Base-by-base conservation (phyloP, 2,888 invertebrate genomes). In the Nomada fucata region DNA sequence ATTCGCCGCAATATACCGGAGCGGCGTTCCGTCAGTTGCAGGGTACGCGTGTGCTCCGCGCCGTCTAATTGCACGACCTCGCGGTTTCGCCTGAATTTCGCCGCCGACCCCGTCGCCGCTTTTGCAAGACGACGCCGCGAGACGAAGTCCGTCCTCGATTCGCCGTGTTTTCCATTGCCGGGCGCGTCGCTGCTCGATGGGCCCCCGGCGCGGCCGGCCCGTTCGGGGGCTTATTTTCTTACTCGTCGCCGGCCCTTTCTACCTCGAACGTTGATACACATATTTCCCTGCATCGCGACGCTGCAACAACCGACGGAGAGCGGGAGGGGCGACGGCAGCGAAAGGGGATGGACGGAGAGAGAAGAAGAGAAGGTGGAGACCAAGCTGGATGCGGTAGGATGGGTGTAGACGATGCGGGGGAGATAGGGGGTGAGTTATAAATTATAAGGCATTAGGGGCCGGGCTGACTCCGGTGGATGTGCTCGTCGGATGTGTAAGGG, bases 391-490 rank as follows among this genome's bases (percentile, higher is more conserved):
- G 65, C 68, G 76, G 78, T 73, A 61, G 83, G 81, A 65, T 75
- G 85, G 85, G 84, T 83, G 71, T 72, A 85, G 79, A 83, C 87
- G 74, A 65, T 81, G 77, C 70, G 76, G 78, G 82, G 76, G 84
- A 78, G 82, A 80, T 70, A 83, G 80, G 84, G 82, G 69, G 90
- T 86, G 85, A 86, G 93, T 93, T 93, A 92, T 93, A 93, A 93
- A 94, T 93, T 94, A 93, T 92, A 93, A 93, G 93, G 93, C 92
- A 93, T 94, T 93, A 93, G 90, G 90, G 89, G 86, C 83, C 84
- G 87, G 89, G 86, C 88, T 87, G 89, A 89, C 90, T 89, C 84
- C 84, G 83, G 84, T 87, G 86, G 87, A 88, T 89, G 89, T 85
- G 89, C 88, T 90, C 89, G 89, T 86, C 89, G 92, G 91, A 92